phyloP scores from a whole-genome alignment of 1,140 invertebrate genomes.

The Lucilia sericata region DNA sequence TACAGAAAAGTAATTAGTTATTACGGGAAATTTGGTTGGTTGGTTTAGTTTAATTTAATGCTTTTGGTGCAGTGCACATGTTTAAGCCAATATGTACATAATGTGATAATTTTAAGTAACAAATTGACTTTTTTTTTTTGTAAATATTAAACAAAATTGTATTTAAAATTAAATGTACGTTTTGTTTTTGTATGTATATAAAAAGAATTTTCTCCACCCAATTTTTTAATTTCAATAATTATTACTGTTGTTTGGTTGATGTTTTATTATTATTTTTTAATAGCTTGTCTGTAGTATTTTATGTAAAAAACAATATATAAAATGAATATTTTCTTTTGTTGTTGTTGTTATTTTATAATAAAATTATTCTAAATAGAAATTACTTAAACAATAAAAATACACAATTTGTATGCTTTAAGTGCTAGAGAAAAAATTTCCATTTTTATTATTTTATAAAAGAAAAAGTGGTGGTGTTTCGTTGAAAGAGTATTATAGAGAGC shows the following conservation, averaged over 20 bases:
- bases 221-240: conserved; percentile 51
- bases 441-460: background rate
- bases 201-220: conserved; percentile 61
- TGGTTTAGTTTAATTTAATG: background rate
- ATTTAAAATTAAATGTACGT: conserved; percentile 2
- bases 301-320: conserved; percentile 5
- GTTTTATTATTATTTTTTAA: conserved; percentile 49
- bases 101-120: background rate
- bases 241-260: conserved; percentile 49
- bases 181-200: conserved; percentile 34
- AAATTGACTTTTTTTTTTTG: background rate
- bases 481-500: background rate
- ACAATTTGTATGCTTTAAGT: background rate
- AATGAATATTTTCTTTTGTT: conserved; percentile 3
- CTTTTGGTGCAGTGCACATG: conserved; percentile 14
- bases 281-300: conserved; percentile 25
- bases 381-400: background rate
- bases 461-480: background rate
- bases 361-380: conserved; percentile 1
- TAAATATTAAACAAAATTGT: background rate
- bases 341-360: background rate
- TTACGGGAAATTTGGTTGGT: background rate
- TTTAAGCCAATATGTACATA: background rate
- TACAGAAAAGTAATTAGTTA: no score
- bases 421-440: background rate